phyloP scores from a whole-genome alignment of 2,888 invertebrate species.

The Sympetrum striolatum region DNA sequence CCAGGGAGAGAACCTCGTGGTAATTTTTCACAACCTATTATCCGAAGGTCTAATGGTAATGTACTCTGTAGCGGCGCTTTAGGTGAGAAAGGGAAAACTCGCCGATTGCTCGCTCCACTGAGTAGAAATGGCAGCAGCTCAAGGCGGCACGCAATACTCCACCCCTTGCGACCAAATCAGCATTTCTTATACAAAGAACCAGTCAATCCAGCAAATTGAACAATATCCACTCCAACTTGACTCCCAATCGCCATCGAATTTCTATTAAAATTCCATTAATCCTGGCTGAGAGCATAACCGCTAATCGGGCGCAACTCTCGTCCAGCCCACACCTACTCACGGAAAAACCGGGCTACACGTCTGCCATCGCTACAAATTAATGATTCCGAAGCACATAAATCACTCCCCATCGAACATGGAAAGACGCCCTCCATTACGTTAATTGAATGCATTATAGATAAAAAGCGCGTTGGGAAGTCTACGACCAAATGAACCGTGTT shows the following conservation, averaged over 20 bases:
- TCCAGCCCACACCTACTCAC: background rate
- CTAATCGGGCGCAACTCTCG: background rate
- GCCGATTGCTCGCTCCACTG: background rate
- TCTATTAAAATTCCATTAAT: constrained; percentile 50
- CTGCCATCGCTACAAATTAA: constrained; percentile 41
- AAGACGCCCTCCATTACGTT: constrained; percentile 46
- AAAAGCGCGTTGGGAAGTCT: background rate
- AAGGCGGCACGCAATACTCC: background rate
- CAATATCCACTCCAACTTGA: constrained; percentile 33
- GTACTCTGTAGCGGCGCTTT: too few relatives aligned
- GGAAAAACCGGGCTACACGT: background rate
- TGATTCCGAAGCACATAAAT: constrained; percentile 44
- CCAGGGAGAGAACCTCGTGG: too few relatives aligned
- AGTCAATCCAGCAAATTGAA: constrained; percentile 45
- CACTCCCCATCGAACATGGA: constrained; percentile 6
- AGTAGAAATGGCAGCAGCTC: background rate
- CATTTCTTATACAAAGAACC: constrained; percentile 37
- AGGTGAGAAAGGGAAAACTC: background rate
- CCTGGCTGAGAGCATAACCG: constrained; percentile 19
- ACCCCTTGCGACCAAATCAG: background rate
- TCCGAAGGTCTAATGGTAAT: too few relatives aligned
- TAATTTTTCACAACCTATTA: too few relatives aligned
- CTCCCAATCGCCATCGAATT: constrained; percentile 47
- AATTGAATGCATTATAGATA: constrained; percentile 49
- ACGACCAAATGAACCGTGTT: too few relatives aligned